Base-by-base conservation (phyloP, 2,113 vertebrate genomes). In the Anser cygnoides region DNA sequence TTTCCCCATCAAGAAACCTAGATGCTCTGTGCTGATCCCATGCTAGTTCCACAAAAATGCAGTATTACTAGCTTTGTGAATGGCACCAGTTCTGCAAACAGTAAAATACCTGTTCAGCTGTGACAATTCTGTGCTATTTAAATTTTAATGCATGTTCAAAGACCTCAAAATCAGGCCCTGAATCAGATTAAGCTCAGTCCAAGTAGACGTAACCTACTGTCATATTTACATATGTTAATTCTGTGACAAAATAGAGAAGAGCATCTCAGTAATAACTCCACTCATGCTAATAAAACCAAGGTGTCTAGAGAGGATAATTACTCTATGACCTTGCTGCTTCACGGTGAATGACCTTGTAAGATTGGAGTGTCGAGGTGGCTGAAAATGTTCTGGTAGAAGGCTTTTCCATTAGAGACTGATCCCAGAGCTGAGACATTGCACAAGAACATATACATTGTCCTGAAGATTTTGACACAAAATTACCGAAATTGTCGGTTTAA, bases 191-290 rank as follows among this genome's bases (percentile, higher is more conserved):
- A 74, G 37, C 61, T 87, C 80, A 79, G 61, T 73, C 43, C 73
- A 73, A 78, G 49, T 46, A 75, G 39, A 84, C 77, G 35, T 82
- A 74, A 84, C 65, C 65, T 89, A 54, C 37, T 87, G 79, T 92
- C 50, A 49, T 81, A 91, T 85, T 91, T 93, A 62, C 54, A 37
- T 84, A 84, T 31, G 65, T 84, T 87, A 93, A 93, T 94, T 92
- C 49, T 89, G 46, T 41, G 39, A 89, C 14, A 62, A 63, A 92
- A 92, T 12, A 31, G 41, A 75, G 19, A 70, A 18, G 2, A 75
- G 54, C 13, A 65, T 70, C 91, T 62, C 62, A 50, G 37, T 81
- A 95, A 79, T 54, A 93, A 82, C 35, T 29, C 49, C n/a, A 41
- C 39, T 92, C 46, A 35, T 46, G 37, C 28, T 96, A 89, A 94